A percentile compares a stretch with the other conserved stretches of the same genome.
Conservation (phyloP, 2,113 vertebrate genomes). For the Epinephelus fuscoguttatus region DNA sequence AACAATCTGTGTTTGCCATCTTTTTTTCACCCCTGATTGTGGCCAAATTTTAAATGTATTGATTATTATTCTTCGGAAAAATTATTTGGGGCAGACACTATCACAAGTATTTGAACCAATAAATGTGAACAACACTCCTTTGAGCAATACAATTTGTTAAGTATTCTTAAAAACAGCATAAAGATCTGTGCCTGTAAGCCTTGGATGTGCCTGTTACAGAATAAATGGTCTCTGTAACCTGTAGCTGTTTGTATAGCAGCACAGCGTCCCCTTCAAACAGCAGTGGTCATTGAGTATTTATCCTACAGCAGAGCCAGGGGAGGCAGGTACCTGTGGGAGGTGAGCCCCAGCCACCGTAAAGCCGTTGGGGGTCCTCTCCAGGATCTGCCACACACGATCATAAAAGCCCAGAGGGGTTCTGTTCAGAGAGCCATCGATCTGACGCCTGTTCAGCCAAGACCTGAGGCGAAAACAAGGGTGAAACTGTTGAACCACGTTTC, state of each 20-base stretch:
- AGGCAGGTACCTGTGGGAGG: constrained; percentile 93
- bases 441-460: constrained; percentile 93
- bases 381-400: constrained; percentile 97
- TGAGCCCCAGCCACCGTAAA: constrained; percentile 89
- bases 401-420: constrained; percentile 94
- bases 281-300: background rate
- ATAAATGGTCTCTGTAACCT: no score
- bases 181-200: background rate
- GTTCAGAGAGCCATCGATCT: constrained; percentile 96
- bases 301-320: background rate
- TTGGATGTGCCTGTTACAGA: no score
- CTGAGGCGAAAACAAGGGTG: constrained; percentile 71
- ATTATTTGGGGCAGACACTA: background rate
- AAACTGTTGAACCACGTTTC: constrained; percentile 9
- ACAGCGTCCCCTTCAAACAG: constrained; percentile 5
- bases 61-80: background rate
- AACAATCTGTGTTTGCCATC: no score
- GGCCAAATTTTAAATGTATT: no score
- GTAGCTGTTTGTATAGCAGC: constrained; percentile 4
- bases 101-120: background rate
- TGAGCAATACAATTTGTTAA: background rate
- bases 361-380: constrained; percentile 94
- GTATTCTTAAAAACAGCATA: background rate
- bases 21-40: no score
- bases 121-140: background rate